These are phyloP conservation scores for Gasterosteus nipponicus DNA, from an alignment of 2,113 vertebrate species.

Conservation along the genomic window DNA sequence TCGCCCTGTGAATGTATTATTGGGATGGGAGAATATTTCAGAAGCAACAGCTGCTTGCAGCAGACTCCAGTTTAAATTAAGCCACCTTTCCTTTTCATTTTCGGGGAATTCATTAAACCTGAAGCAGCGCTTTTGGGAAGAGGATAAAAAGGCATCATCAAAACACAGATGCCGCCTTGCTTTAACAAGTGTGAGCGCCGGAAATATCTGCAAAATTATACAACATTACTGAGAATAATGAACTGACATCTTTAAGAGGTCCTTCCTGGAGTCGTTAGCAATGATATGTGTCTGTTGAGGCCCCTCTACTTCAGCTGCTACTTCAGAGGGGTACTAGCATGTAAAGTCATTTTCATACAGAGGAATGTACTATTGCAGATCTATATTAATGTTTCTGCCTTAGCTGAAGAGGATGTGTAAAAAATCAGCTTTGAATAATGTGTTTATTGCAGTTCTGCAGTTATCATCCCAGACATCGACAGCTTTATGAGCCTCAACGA, in stretches of 20 bases:
- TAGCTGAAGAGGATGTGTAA: constrained; percentile 32
- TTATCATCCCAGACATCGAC: background rate
- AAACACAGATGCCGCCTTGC: background rate
- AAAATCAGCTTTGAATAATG: constrained; percentile 23
- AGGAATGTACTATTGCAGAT: constrained; percentile 13
- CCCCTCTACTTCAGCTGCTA: constrained; percentile 6
- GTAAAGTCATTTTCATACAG: constrained; percentile 17
- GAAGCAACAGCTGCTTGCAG: background rate
- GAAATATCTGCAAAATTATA: background rate
- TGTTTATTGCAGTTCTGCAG: background rate
- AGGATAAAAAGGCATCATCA: background rate
- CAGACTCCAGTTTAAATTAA: background rate
- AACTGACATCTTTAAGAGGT: constrained; percentile 20
- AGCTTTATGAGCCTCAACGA: constrained; percentile 12
- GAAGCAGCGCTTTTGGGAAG: background rate
- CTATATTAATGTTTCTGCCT: constrained; percentile 7
- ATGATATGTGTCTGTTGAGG: constrained; percentile 19
- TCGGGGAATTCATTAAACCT: background rate
- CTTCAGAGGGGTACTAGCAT: constrained; percentile 9
- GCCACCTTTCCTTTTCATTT: background rate
- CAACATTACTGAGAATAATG: background rate
- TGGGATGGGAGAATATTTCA: background rate
- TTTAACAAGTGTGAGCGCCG: background rate
- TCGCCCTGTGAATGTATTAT: background rate
- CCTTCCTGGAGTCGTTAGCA: constrained; percentile 11